These are phyloP conservation scores for Nerophis lumbriciformis DNA, from an alignment of 2,113 vertebrate genomes.

Conservation along the genomic window DNA sequence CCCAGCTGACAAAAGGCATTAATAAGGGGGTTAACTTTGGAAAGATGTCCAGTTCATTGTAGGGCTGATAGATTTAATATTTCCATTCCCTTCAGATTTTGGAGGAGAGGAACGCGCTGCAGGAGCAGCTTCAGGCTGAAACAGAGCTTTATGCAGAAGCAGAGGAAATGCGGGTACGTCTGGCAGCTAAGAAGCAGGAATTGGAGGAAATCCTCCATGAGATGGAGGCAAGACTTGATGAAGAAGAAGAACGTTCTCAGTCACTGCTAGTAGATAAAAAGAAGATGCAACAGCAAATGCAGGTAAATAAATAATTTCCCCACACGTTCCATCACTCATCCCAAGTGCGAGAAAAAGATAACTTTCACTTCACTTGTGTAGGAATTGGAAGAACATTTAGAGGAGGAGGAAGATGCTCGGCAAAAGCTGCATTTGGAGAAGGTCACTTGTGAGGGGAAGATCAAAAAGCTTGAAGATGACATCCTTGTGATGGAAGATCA, in stretches of 20 bases:
- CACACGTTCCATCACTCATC: background rate
- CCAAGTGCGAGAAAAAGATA: background rate
- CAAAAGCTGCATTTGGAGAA: conserved; percentile 97
- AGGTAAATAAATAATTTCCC: conserved; percentile 66
- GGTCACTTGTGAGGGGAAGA: conserved; percentile 86
- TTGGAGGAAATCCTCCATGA: conserved; percentile 92
- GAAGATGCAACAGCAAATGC: conserved; percentile 93
- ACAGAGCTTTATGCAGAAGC: conserved; percentile 90
- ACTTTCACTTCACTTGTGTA: conserved; percentile 35
- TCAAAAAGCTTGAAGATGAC: conserved; percentile 96
- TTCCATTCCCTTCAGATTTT: conserved; percentile 47
- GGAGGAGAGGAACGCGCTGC: conserved; percentile 85
- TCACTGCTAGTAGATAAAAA: conserved; percentile 84
- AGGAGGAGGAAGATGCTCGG: conserved; percentile 87
- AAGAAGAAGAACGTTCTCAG: conserved; percentile 87
- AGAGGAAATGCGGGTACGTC: conserved; percentile 88
- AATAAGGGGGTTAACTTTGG: background rate
- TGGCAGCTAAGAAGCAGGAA: conserved; percentile 89
- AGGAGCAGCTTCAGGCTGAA: conserved; percentile 90
- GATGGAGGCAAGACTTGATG: conserved; percentile 92
- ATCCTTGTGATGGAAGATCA: conserved; percentile 91
- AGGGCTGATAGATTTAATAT: background rate
- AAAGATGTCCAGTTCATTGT: background rate
- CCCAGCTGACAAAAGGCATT: too few relatives aligned
- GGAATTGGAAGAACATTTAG: conserved; percentile 91